Evolutionary conservation across 30 jellyfish, hydroid and myxozoan genomes (phyloP), one percentile per base, ranked within the genome.

Genomic region (Turritopsis dohrnii): DNA sequence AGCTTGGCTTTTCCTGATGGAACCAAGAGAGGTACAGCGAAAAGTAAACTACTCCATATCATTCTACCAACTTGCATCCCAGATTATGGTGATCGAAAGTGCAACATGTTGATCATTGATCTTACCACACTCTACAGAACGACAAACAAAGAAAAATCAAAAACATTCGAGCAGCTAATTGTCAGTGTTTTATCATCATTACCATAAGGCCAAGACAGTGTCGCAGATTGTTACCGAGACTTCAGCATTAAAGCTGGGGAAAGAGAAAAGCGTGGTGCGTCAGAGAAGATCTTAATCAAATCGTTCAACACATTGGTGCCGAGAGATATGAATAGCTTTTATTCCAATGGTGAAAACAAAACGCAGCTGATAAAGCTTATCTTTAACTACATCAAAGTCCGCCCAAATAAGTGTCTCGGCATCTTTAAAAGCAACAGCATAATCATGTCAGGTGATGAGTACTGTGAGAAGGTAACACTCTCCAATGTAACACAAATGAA

Each of bases 351-450:
- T 28, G 52, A 7, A 83, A 81, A 81, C 65, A 23, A 13, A 60
- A 81, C 72, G 18, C 52, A 29, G 66, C 26, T 16, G 18, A 79
- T 25, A 24, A 54, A 54, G 72, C 72, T 54, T 21, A 54, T 21
- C 18, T 54, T 54, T 21, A 53, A 79, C 29, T 25, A 21, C 87
- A 81, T 54, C 24, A 80, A 17, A 23, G 52, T 25, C 16, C 5
- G 69, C 88, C 8, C 88, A 65, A 81, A 66, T 71, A 66, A 27
- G 69, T 29, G 84, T 18, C 84, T 66, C 13, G 28, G 18, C 31
- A 27, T 28, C 18, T 52, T 52, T 19, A 81, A 18, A 60, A 23
- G 60, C 21, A 81, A 29, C 31, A 71, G 13, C 20, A 24, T 52
- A 21, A 25, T 13, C 8, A 60, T 54, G 72, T 54, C 72, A 16